Evolutionary conservation across 2,113 vertebrate species (phyloP).

Genomic region (Columba janthina): DNA sequence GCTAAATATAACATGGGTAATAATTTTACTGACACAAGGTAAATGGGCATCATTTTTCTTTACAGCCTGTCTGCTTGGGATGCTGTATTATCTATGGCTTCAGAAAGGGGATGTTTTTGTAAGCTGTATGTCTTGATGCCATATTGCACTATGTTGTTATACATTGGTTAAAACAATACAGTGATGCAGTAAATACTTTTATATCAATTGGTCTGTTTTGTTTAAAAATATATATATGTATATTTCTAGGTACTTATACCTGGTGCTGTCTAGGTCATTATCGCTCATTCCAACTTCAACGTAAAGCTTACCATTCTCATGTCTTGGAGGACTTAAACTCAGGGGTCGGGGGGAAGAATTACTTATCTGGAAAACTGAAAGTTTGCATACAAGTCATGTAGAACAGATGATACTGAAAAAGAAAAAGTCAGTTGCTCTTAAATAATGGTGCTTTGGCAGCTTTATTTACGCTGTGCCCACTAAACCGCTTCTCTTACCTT

Average conservation of each 20-base stretch:
- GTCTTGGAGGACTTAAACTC: background rate
- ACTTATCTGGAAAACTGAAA: background rate
- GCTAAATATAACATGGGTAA: slow-evolving; percentile 13
- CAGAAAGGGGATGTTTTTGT: background rate
- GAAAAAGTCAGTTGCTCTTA: background rate
- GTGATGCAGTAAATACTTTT: background rate
- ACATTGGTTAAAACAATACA: background rate
- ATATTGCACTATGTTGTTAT: background rate
- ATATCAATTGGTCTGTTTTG: background rate
- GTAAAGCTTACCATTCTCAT: background rate
- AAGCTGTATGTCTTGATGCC: background rate
- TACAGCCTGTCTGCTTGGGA: background rate
- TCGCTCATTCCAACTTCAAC: background rate
- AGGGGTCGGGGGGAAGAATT: background rate
- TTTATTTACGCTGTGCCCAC: background rate
- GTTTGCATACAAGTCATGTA: background rate
- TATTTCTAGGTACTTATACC: background rate
- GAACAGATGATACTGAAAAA: background rate
- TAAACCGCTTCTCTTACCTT: background rate
- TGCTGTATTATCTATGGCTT: background rate
- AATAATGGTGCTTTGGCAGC: background rate
- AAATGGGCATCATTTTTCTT: background rate
- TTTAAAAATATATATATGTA: background rate
- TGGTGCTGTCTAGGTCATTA: background rate
- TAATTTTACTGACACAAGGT: background rate